Conservation (phyloP, 2,797 vertebrate species). For the Pangasius larnaudii region DNA sequence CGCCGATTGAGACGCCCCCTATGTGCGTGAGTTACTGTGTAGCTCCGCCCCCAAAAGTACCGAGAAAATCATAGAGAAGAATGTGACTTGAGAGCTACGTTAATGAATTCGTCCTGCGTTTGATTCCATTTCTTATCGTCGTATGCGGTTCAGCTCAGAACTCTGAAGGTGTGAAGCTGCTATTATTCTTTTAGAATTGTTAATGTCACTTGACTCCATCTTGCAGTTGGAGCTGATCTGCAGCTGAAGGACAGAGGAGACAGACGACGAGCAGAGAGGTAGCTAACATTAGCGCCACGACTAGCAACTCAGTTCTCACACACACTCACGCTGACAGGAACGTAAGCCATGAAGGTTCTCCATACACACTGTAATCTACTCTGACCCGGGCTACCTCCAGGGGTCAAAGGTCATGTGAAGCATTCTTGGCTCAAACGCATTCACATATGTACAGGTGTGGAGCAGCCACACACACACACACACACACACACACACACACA, state of each 20-base stretch:
- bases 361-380: not conserved
- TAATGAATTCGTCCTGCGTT: not conserved
- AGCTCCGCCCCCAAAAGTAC: not conserved
- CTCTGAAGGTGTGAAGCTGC: not conserved
- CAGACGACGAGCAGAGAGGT: not conserved
- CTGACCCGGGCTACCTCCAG: not conserved
- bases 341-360: not conserved
- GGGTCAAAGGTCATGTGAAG: slow-evolving; percentile 10
- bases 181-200: not conserved
- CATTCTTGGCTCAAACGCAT: not conserved
- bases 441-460: not conserved
- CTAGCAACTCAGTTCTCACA: too few relatives aligned
- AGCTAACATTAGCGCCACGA: not conserved
- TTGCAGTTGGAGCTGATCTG: not conserved
- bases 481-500: not conserved
- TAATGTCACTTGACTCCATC: not conserved
- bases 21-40: not conserved
- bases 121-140: not conserved
- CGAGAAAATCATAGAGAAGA: not conserved
- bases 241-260: not conserved
- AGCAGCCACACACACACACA: not conserved
- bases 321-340: not conserved
- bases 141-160: not conserved
- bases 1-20: too few relatives aligned
- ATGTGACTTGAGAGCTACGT: not conserved